Evolutionary conservation across 2,888 invertebrate genomes (phyloP), one percentile per base, ranked within the genome.

Genomic region (Hemithea aestivaria): DNA sequence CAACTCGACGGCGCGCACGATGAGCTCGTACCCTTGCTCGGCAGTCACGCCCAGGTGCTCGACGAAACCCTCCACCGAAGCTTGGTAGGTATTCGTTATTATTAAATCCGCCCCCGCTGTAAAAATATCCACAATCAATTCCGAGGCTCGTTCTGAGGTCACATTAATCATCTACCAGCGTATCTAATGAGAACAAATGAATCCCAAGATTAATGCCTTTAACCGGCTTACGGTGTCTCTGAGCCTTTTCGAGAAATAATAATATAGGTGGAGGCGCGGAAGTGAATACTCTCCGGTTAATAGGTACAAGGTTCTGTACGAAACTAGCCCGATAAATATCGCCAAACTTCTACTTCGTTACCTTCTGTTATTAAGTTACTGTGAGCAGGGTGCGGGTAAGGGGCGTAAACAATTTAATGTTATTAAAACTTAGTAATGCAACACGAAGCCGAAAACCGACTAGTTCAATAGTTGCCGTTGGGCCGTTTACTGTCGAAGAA

Each of bases 21-120:
- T 94, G 32, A 96, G 88, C 39, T 91, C 88, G 51, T 91, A 82
- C 39, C 93, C 93, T 61, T 93, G 89, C 42, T 91, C 89, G 51
- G 90, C 87, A 26, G 89, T 88, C 34, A 96, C 71, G 12, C 91
- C 90, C 45, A 96, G 82, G 76, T 95, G 90, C 66, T 93, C 89
- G 60, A 90, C 84, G 67, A 96, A 94, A 4, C 96, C 93, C 34
- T 90, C 90, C 38, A 93, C 85, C 35, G 93, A 93, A 3, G 96
- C 94, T 83, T 98, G 97, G 78, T 97, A 98, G 26, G 96, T 96
- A 62, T 94, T 94, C 23, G 97, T 96, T 65, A 93, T 91, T 57
- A 98, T 92, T 43, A 97, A 81, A 65, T 97, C 93, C 24, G 96
- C 93, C 10, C 97, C 97, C 66, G 94, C 96, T 91, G 84, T 56